These are phyloP conservation scores for Anodontia alba DNA, from an alignment of 2,888 invertebrate species.

Conservation along the genomic window DNA sequence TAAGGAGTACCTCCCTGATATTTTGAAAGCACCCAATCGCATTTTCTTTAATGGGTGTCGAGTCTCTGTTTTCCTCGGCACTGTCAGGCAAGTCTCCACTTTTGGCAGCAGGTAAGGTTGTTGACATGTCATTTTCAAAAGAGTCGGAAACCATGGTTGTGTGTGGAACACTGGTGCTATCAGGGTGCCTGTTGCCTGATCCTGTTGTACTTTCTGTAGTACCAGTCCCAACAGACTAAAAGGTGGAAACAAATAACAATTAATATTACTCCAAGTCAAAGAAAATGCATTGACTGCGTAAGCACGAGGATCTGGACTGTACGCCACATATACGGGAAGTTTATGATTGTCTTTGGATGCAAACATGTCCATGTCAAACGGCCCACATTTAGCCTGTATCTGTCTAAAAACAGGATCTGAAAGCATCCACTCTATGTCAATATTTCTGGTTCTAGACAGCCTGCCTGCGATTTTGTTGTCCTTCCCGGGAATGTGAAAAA, in stretches of 20 bases:
- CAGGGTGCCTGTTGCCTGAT: conserved; percentile 32
- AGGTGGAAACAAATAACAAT: conserved; percentile 49
- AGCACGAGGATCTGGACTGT: conserved; percentile 35
- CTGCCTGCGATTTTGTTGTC: conserved; percentile 32
- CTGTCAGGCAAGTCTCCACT: neutral
- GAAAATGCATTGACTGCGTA: conserved; percentile 47
- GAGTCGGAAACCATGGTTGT: too few species aligned
- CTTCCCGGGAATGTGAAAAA: conserved; percentile 34
- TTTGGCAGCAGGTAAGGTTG: conserved; percentile 20
- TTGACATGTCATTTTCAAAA: conserved; percentile 15
- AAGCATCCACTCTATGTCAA: conserved; percentile 32
- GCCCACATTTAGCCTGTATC: conserved; percentile 3
- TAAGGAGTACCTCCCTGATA: conserved; percentile 20
- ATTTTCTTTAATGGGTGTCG: conserved; percentile 24
- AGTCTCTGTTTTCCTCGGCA: conserved; percentile 1
- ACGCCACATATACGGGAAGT: conserved; percentile 29
- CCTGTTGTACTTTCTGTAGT: conserved; percentile 31
- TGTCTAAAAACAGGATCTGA: conserved; percentile 20
- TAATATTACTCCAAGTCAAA: conserved; percentile 33
- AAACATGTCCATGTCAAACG: conserved; percentile 40
- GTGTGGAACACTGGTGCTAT: too few species aligned
- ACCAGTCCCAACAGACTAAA: conserved; percentile 53
- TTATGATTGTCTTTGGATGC: conserved; percentile 38
- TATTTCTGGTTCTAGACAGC: conserved; percentile 21
- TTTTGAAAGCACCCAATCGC: conserved; percentile 24